Base-by-base conservation (phyloP, 2,797 vertebrate species). In the Hemibagrus guttatus region DNA sequence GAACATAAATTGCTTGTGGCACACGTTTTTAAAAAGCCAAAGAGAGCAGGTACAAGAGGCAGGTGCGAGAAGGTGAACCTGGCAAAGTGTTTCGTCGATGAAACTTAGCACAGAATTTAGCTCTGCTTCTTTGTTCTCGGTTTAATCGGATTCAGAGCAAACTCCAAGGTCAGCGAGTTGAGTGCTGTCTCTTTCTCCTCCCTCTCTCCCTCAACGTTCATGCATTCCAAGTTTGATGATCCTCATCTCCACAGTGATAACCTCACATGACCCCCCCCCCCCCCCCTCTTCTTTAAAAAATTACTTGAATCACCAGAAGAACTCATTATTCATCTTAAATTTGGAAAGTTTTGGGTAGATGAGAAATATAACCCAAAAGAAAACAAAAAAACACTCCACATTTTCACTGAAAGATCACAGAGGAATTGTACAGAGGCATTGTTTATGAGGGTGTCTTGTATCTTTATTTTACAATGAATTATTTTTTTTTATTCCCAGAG, bases 131-230 rank as follows among this genome's bases (percentile, higher is more conserved):
- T 52, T 58, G 61, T 56, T 85, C 46, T 79, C 14, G 21, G 9
- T 85, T 78, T 78, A 66, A 58, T 68, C 74, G 42, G 63, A 68
- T 79, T 68, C 74, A 56, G 56, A 58, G 31, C n/a, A 58, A 68
- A 42, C 75, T 42, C 75, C 74, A 79, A 85, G 74, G 84, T 84
- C 49, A 35, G 46, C 14, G 2, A 42, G n/a, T 54, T 58, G 72
- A 78, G 69, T 3, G 14, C 59, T 63, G 35, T 39, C 31, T 54
- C 74, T 28, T 16, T 69, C 66, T 8, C 66, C 2, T 71, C 74
- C 54, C 26, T 17, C 49, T 76, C 49, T 81, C 6, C 14, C 13
- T 64, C 39, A 6, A 39, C 19, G 8, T 64, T 72, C 6, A 31
- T 68, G n/a, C 61, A 39, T 85, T 54, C 46, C 42, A 39, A 21